phyloP scores from a whole-genome alignment of 2,113 vertebrate genomes.

The Apistogramma diplotaenia region DNA sequence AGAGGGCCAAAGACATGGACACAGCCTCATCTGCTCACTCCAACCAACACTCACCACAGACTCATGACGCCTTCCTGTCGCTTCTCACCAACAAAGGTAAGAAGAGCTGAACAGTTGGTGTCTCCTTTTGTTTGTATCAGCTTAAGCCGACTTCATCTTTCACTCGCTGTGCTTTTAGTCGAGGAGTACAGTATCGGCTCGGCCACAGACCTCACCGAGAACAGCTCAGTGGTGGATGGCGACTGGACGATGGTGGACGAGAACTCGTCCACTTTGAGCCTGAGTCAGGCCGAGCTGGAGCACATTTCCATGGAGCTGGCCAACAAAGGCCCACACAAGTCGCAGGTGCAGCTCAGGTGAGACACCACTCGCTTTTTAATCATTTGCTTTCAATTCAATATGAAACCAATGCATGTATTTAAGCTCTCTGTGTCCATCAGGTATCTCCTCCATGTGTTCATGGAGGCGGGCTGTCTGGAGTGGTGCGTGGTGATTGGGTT shows the following conservation, averaged over 20 bases:
- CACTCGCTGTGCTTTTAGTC: constrained; percentile 65
- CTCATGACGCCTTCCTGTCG: constrained; percentile 93
- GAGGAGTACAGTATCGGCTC: constrained; percentile 98
- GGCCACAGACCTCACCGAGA: constrained; percentile 96
- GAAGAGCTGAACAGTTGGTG: not conserved
- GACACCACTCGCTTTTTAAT: not conserved
- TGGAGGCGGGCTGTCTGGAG: constrained; percentile 96
- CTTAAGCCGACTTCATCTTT: not conserved
- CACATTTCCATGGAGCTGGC: constrained; percentile 97
- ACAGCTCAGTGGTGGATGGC: constrained; percentile 95
- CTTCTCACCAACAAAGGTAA: constrained; percentile 93
- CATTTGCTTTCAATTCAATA: not conserved
- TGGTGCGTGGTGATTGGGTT: constrained; percentile 93
- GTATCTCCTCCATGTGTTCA: constrained; percentile 94
- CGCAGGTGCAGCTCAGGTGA: constrained; percentile 96
- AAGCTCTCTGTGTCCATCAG: constrained; percentile 58
- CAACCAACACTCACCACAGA: constrained; percentile 80
- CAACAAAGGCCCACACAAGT: constrained; percentile 95
- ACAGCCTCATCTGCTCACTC: constrained; percentile 80
- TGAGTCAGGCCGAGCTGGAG: constrained; percentile 94
- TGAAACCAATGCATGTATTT: not conserved
- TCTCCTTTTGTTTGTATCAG: not conserved
- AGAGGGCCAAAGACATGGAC: constrained; percentile 84
- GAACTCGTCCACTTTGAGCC: constrained; percentile 87
- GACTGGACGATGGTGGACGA: constrained; percentile 98